These are phyloP conservation scores for Cyanoramphus novaezelandiae DNA, from an alignment of 2,113 vertebrate species.

Conservation along the genomic window DNA sequence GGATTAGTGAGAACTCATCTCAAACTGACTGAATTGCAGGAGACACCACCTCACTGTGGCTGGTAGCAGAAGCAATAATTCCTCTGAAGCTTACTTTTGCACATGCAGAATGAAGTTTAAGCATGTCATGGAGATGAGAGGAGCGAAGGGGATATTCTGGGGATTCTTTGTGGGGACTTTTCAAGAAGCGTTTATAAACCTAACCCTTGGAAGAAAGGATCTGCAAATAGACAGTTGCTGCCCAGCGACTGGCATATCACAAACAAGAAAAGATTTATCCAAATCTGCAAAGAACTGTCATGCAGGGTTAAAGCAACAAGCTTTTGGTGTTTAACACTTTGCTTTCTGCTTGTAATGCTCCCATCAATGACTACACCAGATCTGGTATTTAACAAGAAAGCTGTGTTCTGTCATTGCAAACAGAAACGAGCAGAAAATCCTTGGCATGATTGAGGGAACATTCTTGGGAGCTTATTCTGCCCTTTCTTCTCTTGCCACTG, in stretches of 20 bases:
- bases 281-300: not conserved
- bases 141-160: not conserved
- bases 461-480: not conserved
- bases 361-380: not conserved
- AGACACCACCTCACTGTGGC: not conserved
- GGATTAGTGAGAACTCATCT: not conserved
- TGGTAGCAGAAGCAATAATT: not conserved
- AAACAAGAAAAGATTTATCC: not conserved
- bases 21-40: not conserved
- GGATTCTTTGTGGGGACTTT: not conserved
- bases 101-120: not conserved
- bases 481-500: not conserved
- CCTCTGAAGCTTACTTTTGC: not conserved
- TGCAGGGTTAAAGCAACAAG: not conserved
- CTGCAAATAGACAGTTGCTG: not conserved
- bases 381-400: not conserved
- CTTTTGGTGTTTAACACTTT: not conserved
- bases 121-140: not conserved
- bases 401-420: not conserved
- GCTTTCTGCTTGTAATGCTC: not conserved
- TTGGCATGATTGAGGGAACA: not conserved
- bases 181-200: not conserved
- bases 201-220: not conserved
- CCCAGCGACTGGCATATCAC: fast-evolving
- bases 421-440: not conserved